Evolutionary conservation across 2,888 invertebrate genomes (phyloP).

Genomic region (Drosophila mulleri): DNA sequence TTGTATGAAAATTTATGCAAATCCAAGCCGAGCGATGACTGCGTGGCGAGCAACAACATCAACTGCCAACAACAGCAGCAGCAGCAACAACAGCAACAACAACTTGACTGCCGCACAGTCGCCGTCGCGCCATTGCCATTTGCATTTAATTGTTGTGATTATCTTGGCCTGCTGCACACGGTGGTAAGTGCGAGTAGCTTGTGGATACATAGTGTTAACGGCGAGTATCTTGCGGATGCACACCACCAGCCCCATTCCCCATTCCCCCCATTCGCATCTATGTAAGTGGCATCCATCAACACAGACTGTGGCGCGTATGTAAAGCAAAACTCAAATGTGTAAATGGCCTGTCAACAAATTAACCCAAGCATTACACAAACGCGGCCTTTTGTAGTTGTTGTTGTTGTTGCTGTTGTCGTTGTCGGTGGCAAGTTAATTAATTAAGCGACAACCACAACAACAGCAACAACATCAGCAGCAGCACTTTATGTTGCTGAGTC

Average conservation of each 20-base stretch:
- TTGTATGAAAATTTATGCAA: constrained; percentile 79
- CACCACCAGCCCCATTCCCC: neutral
- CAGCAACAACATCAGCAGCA: constrained; percentile 40
- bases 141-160: constrained; percentile 84
- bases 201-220: constrained; percentile 30
- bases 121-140: constrained; percentile 77
- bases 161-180: constrained; percentile 83
- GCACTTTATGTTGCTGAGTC: constrained; percentile 55
- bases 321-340: constrained; percentile 61
- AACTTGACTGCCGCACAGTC: constrained; percentile 58
- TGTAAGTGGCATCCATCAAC: constrained; percentile 49
- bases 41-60: constrained; percentile 62
- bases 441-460: constrained; percentile 57
- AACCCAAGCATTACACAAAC: constrained; percentile 63
- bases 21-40: constrained; percentile 72
- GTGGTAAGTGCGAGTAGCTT: constrained; percentile 73
- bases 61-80: constrained; percentile 41
- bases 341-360: constrained; percentile 79
- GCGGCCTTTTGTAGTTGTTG: constrained; percentile 14
- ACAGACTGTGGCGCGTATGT: constrained; percentile 36
- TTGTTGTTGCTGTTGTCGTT: constrained; percentile 26
- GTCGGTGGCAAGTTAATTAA: constrained; percentile 64
- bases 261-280: constrained; percentile 17
- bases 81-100: constrained; percentile 36
- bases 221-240: constrained; percentile 43